Percentiles rank a stretch among this genome's conserved stretches.
Conservation (phyloP, 2,888 invertebrate species). For the Escarpia spicata region DNA sequence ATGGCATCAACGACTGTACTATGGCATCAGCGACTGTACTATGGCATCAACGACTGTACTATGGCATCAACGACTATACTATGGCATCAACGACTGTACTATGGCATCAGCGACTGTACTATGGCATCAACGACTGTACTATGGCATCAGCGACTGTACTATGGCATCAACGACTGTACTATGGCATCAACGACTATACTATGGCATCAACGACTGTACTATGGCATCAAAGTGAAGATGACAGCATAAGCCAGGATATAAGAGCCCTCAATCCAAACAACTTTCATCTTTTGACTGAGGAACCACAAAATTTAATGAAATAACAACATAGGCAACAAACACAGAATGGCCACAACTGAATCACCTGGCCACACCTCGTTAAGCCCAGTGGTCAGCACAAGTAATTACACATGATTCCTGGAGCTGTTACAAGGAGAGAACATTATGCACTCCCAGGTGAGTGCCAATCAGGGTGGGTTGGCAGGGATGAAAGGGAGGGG, state of each 20-base stretch:
- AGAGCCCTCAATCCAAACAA: neutral
- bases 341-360: neutral
- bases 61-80: no score
- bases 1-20: no score
- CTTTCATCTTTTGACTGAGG: neutral
- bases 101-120: no score
- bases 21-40: no score
- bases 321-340: neutral
- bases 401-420: slow-evolving; percentile 9
- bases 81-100: no score
- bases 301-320: neutral
- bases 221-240: neutral
- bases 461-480: neutral
- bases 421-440: neutral
- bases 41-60: no score
- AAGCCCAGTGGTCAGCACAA: neutral
- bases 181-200: neutral
- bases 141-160: no score
- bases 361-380: neutral
- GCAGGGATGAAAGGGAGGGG: neutral
- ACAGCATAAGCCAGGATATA: neutral
- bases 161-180: no score
- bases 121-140: no score
- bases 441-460: neutral
- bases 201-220: neutral